These are phyloP conservation scores for Cryptophagus acutangulus DNA, from an alignment of 2,888 invertebrate genomes.

Conservation along the genomic window DNA sequence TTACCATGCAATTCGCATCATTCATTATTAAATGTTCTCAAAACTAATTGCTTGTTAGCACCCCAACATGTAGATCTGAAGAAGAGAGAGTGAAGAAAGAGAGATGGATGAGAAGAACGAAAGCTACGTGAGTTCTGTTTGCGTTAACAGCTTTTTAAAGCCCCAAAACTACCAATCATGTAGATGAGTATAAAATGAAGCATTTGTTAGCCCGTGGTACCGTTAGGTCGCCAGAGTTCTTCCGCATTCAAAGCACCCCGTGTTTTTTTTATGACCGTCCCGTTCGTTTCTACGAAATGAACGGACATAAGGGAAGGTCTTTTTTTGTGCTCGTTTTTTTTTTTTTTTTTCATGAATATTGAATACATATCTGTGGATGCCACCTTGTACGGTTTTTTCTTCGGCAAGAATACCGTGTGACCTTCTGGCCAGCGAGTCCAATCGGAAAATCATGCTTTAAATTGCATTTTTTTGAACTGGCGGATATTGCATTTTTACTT, in stretches of 20 bases:
- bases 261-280: conserved; percentile 7
- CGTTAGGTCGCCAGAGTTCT: conserved; percentile 4
- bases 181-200: conserved; percentile 5
- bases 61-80: too few species aligned
- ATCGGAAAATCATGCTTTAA: too few species aligned
- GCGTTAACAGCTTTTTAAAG: background rate
- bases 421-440: conserved; percentile 5
- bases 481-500: conserved; percentile 1
- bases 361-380: conserved; percentile 5
- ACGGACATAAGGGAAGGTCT: conserved; percentile 7
- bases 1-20: background rate
- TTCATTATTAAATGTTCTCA: background rate
- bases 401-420: conserved; percentile 6
- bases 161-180: conserved; percentile 8
- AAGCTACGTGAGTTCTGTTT: conserved; percentile 2
- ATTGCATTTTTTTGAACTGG: background rate
- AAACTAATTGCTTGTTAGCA: background rate
- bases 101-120: too few species aligned
- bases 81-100: too few species aligned
- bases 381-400: conserved; percentile 7
- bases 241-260: conserved; percentile 8
- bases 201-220: conserved; percentile 8
- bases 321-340: conserved; percentile 2
- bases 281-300: conserved; percentile 6
- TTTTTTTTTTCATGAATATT: too few species aligned